Evolutionary conservation across 2,797 vertebrate species (phyloP).

Genomic region (Peromyscus eremicus): DNA sequence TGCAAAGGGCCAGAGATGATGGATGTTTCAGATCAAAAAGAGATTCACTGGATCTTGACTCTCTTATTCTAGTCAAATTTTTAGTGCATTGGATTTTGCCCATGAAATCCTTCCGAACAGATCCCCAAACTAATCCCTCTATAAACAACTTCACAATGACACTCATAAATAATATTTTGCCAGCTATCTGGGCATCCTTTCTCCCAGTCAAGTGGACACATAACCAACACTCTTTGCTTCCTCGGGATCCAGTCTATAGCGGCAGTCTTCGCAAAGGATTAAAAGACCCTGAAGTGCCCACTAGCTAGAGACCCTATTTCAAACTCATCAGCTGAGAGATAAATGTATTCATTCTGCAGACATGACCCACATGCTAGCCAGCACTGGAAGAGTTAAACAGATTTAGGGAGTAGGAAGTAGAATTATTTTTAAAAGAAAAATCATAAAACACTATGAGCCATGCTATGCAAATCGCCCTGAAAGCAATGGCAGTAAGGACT

Average conservation of each 20-base stretch:
- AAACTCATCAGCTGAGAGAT: neutral
- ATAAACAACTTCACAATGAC: neutral
- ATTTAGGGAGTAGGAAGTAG: conserved; percentile 68
- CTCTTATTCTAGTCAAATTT: neutral
- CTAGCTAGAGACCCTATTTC: neutral
- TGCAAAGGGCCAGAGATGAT: neutral
- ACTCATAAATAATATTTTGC: neutral
- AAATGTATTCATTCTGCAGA: neutral
- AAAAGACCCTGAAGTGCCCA: neutral
- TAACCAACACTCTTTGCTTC: neutral
- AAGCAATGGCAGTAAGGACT: conserved; percentile 71
- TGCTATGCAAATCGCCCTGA: conserved; percentile 58
- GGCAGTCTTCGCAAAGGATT: neutral
- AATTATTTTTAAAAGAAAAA: conserved; percentile 79
- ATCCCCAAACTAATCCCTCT: neutral
- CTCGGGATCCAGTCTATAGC: neutral
- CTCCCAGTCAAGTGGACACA: neutral
- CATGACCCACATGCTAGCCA: neutral
- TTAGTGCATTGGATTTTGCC: neutral
- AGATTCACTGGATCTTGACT: neutral
- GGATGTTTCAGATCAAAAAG: neutral
- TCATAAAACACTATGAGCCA: conserved; percentile 71
- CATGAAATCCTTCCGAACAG: neutral
- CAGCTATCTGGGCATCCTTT: neutral
- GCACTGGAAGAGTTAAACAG: conserved; percentile 72